These are phyloP conservation scores for Botia kubotai DNA, from an alignment of 2,797 vertebrate genomes.

Conservation along the genomic window DNA sequence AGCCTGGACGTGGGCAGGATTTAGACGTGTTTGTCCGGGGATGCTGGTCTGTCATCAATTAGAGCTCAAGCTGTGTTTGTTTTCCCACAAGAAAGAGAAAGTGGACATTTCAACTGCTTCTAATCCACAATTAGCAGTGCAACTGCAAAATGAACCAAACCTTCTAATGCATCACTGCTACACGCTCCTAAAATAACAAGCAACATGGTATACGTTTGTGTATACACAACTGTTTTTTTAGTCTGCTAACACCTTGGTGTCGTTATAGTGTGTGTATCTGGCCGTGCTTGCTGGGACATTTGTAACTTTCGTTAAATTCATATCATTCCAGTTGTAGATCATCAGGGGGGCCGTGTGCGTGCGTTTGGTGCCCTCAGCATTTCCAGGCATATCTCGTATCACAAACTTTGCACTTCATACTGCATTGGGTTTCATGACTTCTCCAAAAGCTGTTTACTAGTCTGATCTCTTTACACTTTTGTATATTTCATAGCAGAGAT, in stretches of 20 bases:
- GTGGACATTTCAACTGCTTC: conserved; percentile 29
- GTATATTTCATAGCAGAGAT: conserved; percentile 77
- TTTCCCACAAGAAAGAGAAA: conserved; percentile 7
- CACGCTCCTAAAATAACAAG: conserved; percentile 56
- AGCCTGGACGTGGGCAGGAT: background rate
- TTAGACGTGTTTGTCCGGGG: conserved; percentile 3
- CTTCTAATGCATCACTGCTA: conserved; percentile 44
- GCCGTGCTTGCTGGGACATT: conserved; percentile 5
- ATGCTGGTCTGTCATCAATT: conserved; percentile 22
- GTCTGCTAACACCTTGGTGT: conserved; percentile 54
- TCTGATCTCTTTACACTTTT: conserved; percentile 79
- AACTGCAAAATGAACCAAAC: conserved; percentile 38
- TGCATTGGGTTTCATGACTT: conserved; percentile 80
- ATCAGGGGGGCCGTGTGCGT: conserved; percentile 59
- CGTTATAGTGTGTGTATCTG: conserved; percentile 35
- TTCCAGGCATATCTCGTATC: conserved; percentile 75
- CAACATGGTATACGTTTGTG: conserved; percentile 25
- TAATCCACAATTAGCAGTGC: conserved; percentile 45
- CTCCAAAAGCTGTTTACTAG: conserved; percentile 79
- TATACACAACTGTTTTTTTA: conserved; percentile 31
- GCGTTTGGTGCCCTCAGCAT: conserved; percentile 72
- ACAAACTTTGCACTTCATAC: conserved; percentile 76
- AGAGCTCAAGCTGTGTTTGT: background rate
- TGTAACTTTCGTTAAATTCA: conserved; percentile 67
- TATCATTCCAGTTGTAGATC: conserved; percentile 58